phyloP scores from a whole-genome alignment of 1,140 invertebrate species.

The Pissodes strobi region DNA sequence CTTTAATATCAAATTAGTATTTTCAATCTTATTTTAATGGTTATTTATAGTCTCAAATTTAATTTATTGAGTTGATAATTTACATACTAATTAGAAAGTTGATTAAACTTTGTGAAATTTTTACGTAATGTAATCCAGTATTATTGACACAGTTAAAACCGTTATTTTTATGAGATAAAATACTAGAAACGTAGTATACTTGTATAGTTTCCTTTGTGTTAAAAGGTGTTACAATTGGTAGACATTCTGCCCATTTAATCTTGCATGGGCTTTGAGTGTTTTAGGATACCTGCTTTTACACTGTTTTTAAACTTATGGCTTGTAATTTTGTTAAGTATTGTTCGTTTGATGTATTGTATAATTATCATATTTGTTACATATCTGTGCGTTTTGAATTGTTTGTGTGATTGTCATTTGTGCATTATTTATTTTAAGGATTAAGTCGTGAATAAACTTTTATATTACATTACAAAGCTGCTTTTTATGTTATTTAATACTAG shows the following conservation, averaged over 20 bases:
- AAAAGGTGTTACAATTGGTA: conserved; percentile 6
- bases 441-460: conserved; percentile 4
- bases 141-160: too few species aligned
- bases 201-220: too few species aligned
- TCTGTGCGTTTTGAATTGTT: not conserved
- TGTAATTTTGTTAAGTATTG: not conserved
- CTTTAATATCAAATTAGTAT: too few species aligned
- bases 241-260: conserved; percentile 6
- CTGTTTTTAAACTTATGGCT: not conserved
- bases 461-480: not conserved
- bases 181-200: too few species aligned
- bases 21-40: too few species aligned
- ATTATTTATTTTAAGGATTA: conserved; percentile 2
- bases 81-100: too few species aligned
- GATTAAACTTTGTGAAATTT: too few species aligned
- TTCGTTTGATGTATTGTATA: not conserved
- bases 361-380: not conserved
- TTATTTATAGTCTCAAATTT: too few species aligned
- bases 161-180: too few species aligned
- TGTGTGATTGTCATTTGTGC: not conserved
- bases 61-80: too few species aligned
- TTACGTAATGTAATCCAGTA: too few species aligned
- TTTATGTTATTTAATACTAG: too few species aligned
- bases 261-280: not conserved
- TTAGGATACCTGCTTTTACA: not conserved